These are phyloP conservation scores for Cryptotermes secundus DNA, from an alignment of 1,140 invertebrate genomes.

Conservation along the genomic window DNA sequence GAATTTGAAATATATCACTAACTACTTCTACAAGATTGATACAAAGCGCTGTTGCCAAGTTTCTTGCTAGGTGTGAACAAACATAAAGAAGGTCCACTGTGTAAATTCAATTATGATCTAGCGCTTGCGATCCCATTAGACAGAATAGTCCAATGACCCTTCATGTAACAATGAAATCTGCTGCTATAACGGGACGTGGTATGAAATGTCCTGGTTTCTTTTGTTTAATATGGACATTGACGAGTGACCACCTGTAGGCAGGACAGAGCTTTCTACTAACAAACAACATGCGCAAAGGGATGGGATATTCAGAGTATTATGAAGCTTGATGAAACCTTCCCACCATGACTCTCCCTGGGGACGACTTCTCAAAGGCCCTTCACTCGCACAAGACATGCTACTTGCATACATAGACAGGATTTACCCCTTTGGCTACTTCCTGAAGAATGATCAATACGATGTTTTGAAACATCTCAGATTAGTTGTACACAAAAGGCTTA, in stretches of 20 bases:
- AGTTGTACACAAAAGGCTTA: too few species aligned
- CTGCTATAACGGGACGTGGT: slow-evolving; percentile 13
- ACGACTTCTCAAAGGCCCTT: too few species aligned
- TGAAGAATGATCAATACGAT: too few species aligned
- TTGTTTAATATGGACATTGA: slow-evolving; percentile 16
- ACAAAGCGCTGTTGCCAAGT: background rate
- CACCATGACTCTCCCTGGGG: background rate
- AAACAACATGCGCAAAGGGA: background rate
- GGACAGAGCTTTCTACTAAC: background rate
- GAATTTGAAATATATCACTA: background rate
- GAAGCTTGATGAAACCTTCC: background rate
- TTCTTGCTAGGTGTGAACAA: background rate
- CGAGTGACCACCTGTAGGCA: background rate
- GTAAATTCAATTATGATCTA: slow-evolving; percentile 12
- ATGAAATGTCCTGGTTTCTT: slow-evolving; percentile 12
- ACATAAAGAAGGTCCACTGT: background rate
- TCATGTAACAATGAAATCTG: slow-evolving; percentile 18
- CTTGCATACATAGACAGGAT: too few species aligned
- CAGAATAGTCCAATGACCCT: slow-evolving; percentile 23
- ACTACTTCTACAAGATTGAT: background rate
- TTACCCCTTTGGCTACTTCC: too few species aligned
- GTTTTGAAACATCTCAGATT: too few species aligned
- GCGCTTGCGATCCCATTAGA: background rate
- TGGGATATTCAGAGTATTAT: background rate
- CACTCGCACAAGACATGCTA: too few species aligned